Evolutionary conservation across 2,113 vertebrate species (phyloP), one percentile per base, ranked within the genome.

Genomic region (Grammomys dolichurus): DNA sequence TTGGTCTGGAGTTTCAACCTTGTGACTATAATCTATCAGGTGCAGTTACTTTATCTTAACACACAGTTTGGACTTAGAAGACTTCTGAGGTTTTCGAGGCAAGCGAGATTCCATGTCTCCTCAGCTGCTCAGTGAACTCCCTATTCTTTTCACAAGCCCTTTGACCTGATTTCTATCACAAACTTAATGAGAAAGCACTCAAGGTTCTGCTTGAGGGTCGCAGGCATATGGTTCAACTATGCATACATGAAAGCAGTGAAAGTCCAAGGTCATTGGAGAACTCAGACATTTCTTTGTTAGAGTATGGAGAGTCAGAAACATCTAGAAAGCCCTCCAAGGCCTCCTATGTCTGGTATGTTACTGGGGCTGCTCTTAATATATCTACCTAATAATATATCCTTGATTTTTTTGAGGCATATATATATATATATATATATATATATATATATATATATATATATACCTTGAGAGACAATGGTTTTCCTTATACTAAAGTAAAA

Each of bases 401-500:
- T 75, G 67, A 60, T 87, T 96, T 90, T 93, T 96, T 96, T 85
- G 12, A 96, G 33, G 17, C 24, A 11, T 12, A 65, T 65, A 65
- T 51, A 60, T 87, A 54, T 76, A 84, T 87, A 93, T 89, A 3
- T 94, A 63, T 90, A 56, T 65, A 40, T 11, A 5, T 69, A 65
- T 65, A 28, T 58, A 60, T 87, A 82, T 60, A 48, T 76, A 84
- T 87, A 94, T 92, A 3, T 95, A 69, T 89, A 60, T 63, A 40
- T 3, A 4, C 48, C 46, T 40, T 84, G 76, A 94, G 93, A 95
- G 89, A 70, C 14, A 97, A 93, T 48, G 94, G 20, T 92, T 98
- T 98, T 95, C 85, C 93, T 97, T 97, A 95, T 13, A 96, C 16
- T 88, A 89, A 96, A 97, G 90, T 93, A 97, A 98, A 97, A 98